Conservation (phyloP, 2,888 invertebrate species). For the Lasius platythorax region DNA sequence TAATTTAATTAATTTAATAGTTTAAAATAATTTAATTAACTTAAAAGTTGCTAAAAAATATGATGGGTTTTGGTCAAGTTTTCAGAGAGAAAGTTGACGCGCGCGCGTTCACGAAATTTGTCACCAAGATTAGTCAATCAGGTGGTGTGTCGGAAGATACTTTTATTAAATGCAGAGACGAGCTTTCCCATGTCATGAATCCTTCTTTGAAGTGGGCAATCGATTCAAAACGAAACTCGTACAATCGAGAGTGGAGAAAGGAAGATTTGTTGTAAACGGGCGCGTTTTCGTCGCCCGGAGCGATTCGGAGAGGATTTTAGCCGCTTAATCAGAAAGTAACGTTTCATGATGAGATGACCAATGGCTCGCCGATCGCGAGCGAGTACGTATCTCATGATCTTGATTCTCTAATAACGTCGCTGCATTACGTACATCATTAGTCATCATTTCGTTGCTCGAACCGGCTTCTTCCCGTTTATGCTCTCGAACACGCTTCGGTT, state of each 20-base stretch:
- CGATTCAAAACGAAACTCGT: slow-evolving; percentile 34
- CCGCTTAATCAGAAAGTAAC: slow-evolving; percentile 47
- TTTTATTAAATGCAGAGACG: slow-evolving; percentile 4
- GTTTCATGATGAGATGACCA: slow-evolving; percentile 2
- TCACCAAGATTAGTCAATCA: not conserved
- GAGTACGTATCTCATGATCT: slow-evolving; percentile 17
- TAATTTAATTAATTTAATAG: not conserved
- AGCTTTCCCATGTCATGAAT: not conserved
- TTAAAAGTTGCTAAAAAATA: not conserved
- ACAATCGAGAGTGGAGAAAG: slow-evolving; percentile 64
- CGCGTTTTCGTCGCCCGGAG: slow-evolving; percentile 63
- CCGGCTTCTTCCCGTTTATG: slow-evolving; percentile 13
- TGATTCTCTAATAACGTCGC: slow-evolving; percentile 33
- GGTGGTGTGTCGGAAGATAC: not conserved
- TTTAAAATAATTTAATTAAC: not conserved
- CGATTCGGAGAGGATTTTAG: slow-evolving; percentile 51
- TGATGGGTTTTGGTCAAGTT: not conserved
- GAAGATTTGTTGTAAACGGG: slow-evolving; percentile 43
- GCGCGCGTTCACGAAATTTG: not conserved
- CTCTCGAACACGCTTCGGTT: slow-evolving; percentile 19
- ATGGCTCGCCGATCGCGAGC: slow-evolving; percentile 1
- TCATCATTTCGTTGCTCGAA: slow-evolving; percentile 26
- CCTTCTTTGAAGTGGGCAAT: not conserved
- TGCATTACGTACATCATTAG: slow-evolving; percentile 26
- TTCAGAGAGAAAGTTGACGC: slow-evolving; percentile 4